Evolutionary conservation across 2,113 vertebrate species (phyloP).

Genomic region (Sciurus niger): DNA sequence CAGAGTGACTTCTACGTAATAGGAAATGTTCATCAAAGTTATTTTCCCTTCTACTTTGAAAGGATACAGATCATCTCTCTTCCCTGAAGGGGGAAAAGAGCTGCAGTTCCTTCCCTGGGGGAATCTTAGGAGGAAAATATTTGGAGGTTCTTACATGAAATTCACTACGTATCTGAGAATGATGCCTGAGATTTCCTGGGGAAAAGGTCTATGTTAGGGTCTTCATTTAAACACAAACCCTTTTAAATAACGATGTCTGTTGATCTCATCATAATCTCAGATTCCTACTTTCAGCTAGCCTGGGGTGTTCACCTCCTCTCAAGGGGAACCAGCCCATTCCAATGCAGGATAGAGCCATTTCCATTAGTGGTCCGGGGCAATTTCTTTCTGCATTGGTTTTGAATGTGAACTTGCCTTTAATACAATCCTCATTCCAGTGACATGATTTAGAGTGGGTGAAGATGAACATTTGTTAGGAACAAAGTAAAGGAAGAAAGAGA

Average conservation of each 20-base stretch:
- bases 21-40: not conserved
- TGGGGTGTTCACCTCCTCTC: not conserved
- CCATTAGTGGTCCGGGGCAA: not conserved
- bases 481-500: constrained; percentile 75
- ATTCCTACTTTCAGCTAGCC: not conserved
- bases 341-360: not conserved
- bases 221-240: constrained; percentile 46
- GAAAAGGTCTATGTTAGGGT: constrained; percentile 3
- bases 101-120: not conserved
- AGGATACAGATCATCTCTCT: not conserved
- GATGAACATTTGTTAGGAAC: constrained; percentile 72
- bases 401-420: constrained; percentile 47
- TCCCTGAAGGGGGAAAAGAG: not conserved
- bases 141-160: constrained; percentile 23
- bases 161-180: not conserved
- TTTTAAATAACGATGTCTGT: constrained; percentile 15
- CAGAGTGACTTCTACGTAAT: constrained; percentile 39
- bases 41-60: constrained; percentile 35
- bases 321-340: not conserved
- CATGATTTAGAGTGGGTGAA: constrained; percentile 68
- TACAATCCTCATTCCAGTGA: constrained; percentile 10
- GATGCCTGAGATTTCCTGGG: constrained; percentile 1
- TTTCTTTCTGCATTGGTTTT: constrained; percentile 27
- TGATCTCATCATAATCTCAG: constrained; percentile 36
- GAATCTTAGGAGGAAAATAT: constrained; percentile 32